Conservation (phyloP, 1,140 invertebrate species). For the Lycorma delicatula region DNA sequence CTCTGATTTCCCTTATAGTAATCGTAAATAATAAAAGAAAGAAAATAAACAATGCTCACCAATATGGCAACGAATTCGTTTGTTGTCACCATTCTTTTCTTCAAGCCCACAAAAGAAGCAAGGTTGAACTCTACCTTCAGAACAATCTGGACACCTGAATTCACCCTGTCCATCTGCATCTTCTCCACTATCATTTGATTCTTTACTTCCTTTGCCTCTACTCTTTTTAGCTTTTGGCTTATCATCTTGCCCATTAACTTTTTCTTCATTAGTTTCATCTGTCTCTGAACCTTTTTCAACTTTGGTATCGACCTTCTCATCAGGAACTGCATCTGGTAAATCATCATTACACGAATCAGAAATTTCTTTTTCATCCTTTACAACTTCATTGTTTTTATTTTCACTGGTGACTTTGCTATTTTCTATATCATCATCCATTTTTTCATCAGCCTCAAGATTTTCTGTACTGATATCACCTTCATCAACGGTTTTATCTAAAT, state of each 20-base stretch:
- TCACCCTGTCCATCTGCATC: slow-evolving; percentile 29
- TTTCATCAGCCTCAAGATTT: too few species aligned
- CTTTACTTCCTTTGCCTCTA: slow-evolving; percentile 34
- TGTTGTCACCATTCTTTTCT: slow-evolving; percentile 34
- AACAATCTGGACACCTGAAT: slow-evolving; percentile 43
- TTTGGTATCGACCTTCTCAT: slow-evolving; percentile 22
- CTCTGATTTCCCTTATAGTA: too few species aligned
- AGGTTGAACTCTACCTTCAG: slow-evolving; percentile 36
- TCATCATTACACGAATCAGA: too few species aligned
- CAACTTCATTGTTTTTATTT: too few species aligned
- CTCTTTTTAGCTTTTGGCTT: slow-evolving; percentile 25
- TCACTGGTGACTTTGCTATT: too few species aligned
- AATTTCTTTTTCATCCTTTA: too few species aligned
- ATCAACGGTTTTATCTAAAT: too few species aligned
- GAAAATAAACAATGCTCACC: too few species aligned
- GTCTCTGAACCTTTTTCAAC: slow-evolving; percentile 37
- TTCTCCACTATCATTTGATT: slow-evolving; percentile 35
- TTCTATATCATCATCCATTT: too few species aligned
- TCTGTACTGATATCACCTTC: too few species aligned
- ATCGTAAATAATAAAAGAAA: too few species aligned
- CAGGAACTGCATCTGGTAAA: too few species aligned
- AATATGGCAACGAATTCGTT: slow-evolving; percentile 24
- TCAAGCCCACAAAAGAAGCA: slow-evolving; percentile 41
- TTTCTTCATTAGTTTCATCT: slow-evolving; percentile 32
- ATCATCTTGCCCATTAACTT: slow-evolving; percentile 25